phyloP scores from a whole-genome alignment of 2,888 invertebrate genomes.

The Rhaphigaster nebulosa region DNA sequence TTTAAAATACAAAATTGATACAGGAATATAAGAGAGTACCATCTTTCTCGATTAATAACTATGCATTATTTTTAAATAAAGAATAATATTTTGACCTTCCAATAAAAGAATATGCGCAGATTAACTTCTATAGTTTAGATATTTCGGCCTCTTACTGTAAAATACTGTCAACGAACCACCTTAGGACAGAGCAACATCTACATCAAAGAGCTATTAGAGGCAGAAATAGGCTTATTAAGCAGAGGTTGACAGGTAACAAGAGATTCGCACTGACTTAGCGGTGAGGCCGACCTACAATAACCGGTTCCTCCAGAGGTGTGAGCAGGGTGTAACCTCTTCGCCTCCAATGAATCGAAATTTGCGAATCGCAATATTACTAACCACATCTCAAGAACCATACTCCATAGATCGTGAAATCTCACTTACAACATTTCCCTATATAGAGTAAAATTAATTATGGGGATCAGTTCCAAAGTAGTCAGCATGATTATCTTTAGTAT shows the following conservation, averaged over 20 bases:
- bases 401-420: too few species aligned
- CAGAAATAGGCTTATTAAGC: not conserved
- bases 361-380: not conserved
- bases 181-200: not conserved
- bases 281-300: slow-evolving; percentile 34
- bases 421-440: too few species aligned
- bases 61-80: too few species aligned
- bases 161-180: not conserved
- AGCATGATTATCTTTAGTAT: too few species aligned
- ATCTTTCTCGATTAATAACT: too few species aligned
- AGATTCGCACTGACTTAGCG: slow-evolving; percentile 14
- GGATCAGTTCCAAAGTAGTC: too few species aligned
- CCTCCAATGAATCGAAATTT: not conserved
- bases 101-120: not conserved
- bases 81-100: too few species aligned
- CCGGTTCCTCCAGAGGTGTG: not conserved
- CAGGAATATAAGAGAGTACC: too few species aligned
- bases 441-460: too few species aligned
- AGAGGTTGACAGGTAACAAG: slow-evolving; percentile 24
- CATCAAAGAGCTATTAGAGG: not conserved
- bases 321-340: not conserved
- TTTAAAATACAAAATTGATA: too few species aligned
- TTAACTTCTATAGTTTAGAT: not conserved
- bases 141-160: not conserved
- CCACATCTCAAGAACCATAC: not conserved